phyloP scores from a whole-genome alignment of 2,797 vertebrate genomes.

The Microctenopoma lineatum region DNA sequence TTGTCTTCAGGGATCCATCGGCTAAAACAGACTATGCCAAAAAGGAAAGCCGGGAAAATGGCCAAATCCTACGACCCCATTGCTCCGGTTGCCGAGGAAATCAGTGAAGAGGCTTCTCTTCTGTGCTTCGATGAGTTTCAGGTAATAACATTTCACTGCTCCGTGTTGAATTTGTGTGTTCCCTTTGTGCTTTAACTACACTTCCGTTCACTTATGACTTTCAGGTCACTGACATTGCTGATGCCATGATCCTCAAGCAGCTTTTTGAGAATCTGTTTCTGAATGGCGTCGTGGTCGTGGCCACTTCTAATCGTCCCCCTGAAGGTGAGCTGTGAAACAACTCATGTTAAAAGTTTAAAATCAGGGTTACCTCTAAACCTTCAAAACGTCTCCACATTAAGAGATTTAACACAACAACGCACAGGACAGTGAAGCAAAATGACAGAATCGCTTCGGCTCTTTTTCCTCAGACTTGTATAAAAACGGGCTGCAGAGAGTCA shows the following conservation, averaged over 20 bases:
- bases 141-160: conserved; percentile 76
- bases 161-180: not conserved
- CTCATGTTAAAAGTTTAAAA: no score
- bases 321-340: conserved; percentile 75
- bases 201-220: conserved; percentile 8
- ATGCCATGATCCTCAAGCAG: conserved; percentile 99
- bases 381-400: not conserved
- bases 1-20: conserved; percentile 90
- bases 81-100: conserved; percentile 94
- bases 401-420: not conserved
- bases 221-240: conserved; percentile 98
- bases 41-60: conserved; percentile 93
- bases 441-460: not conserved
- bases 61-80: conserved; percentile 96
- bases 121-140: conserved; percentile 99
- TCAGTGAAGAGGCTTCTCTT: conserved; percentile 91
- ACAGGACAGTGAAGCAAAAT: not conserved
- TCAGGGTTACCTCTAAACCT: not conserved
- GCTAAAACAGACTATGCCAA: conserved; percentile 94
- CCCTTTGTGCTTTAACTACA: not conserved
- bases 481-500: conserved; percentile 97
- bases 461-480: conserved; percentile 92
- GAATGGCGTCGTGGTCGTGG: conserved; percentile 95
- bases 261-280: conserved; percentile 98
- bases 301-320: conserved; percentile 96